Conservation (phyloP, 2,797 vertebrate species). For the Argyrosomus regius region DNA sequence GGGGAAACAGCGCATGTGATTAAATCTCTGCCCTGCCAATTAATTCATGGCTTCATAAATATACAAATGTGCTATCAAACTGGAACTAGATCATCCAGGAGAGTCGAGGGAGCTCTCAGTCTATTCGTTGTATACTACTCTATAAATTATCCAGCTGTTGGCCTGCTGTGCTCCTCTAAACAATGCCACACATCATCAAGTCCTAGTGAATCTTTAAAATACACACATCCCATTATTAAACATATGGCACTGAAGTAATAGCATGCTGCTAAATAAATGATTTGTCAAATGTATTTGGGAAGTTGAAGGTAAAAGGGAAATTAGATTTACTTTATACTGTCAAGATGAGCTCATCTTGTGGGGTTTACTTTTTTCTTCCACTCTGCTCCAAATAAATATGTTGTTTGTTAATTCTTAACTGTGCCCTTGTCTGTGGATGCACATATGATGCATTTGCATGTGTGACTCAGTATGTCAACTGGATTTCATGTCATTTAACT, state of each 20-base stretch:
- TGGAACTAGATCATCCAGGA: slow-evolving; percentile 74
- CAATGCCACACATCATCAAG: slow-evolving; percentile 46
- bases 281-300: slow-evolving; percentile 4
- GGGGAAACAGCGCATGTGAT: slow-evolving; percentile 79
- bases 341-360: not conserved
- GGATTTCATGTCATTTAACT: not conserved
- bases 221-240: slow-evolving; percentile 15
- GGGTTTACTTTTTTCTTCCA: slow-evolving; percentile 4
- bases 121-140: slow-evolving; percentile 51
- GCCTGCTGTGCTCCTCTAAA: slow-evolving; percentile 42
- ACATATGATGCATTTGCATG: not conserved
- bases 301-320: not conserved
- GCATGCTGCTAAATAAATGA: slow-evolving; percentile 27
- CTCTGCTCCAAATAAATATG: not conserved
- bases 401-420: not conserved
- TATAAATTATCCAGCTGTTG: slow-evolving; percentile 68
- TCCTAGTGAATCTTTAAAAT: slow-evolving; percentile 41
- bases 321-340: not conserved
- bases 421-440: not conserved
- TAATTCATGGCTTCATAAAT: slow-evolving; percentile 85
- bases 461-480: not conserved
- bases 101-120: slow-evolving; percentile 50
- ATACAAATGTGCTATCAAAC: slow-evolving; percentile 81
- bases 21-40: slow-evolving; percentile 83
- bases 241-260: slow-evolving; percentile 21